phyloP scores from a whole-genome alignment of 2,113 vertebrate species.

The Alosa alosa region DNA sequence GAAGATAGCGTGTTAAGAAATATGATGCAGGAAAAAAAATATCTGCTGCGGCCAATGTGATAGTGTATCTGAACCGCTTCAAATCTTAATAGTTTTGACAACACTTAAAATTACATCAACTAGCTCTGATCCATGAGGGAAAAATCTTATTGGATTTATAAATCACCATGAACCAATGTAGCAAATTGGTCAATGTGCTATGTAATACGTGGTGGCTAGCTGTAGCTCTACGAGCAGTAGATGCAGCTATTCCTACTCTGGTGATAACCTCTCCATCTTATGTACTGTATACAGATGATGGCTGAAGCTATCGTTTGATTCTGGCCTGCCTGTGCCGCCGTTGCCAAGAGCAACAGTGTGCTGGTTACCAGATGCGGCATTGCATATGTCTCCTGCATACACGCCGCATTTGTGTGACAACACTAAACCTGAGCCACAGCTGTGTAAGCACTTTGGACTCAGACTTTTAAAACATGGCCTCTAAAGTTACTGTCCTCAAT shows the following conservation, averaged over 20 bases:
- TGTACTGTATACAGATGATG: not conserved
- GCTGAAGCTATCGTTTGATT: too few species aligned
- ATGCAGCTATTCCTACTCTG: not conserved
- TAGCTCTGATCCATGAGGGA: not conserved
- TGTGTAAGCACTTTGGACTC: conserved; percentile 6
- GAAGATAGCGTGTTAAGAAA: not conserved
- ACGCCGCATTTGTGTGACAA: not conserved
- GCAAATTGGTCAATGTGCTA: not conserved
- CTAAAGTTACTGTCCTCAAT: conserved; percentile 4
- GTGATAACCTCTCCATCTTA: not conserved
- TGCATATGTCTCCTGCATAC: not conserved
- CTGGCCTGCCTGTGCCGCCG: not conserved
- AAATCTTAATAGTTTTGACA: not conserved
- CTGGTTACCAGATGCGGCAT: not conserved
- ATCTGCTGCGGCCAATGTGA: not conserved
- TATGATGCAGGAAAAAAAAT: not conserved
- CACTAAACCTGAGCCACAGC: not conserved
- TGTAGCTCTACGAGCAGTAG: not conserved
- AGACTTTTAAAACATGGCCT: conserved; percentile 5
- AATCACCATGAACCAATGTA: not conserved
- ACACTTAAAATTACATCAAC: not conserved
- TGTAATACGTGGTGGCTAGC: not conserved
- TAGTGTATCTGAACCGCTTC: not conserved
- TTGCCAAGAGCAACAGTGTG: not conserved
- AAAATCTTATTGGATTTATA: not conserved